Evolutionary conservation across 2,797 vertebrate genomes (phyloP).

Genomic region (Sebastes trivittatus): DNA sequence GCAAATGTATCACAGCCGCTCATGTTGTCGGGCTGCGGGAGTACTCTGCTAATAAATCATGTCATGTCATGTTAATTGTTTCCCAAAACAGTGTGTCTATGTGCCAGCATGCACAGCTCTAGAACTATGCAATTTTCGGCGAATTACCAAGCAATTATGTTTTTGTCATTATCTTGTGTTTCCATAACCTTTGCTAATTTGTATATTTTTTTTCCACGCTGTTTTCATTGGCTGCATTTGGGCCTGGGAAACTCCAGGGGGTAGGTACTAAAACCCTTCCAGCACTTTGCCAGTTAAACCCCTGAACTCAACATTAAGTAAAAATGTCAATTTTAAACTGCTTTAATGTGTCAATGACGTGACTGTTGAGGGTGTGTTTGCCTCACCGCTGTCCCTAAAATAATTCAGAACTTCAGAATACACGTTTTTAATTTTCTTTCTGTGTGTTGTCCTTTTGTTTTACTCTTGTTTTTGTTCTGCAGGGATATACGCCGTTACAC

Average conservation of each 20-base stretch:
- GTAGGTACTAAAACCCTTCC: slow-evolving; percentile 70
- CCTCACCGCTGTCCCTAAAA: not conserved
- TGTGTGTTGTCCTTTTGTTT: not conserved
- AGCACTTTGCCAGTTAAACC: slow-evolving; percentile 8
- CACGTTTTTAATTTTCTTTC: not conserved
- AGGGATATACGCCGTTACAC: slow-evolving; percentile 87
- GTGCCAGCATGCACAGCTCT: slow-evolving; percentile 62
- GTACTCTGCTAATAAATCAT: slow-evolving; percentile 83
- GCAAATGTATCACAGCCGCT: slow-evolving; percentile 74
- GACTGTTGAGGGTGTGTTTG: not conserved
- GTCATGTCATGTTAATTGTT: slow-evolving; percentile 84
- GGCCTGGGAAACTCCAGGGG: slow-evolving; percentile 79
- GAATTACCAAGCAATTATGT: slow-evolving; percentile 85
- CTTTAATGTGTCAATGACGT: not conserved
- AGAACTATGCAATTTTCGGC: slow-evolving; percentile 76
- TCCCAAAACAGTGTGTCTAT: slow-evolving; percentile 80
- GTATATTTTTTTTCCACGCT: slow-evolving; percentile 66
- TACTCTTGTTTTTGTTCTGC: slow-evolving; percentile 16
- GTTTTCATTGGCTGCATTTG: slow-evolving; percentile 59
- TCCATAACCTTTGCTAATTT: slow-evolving; percentile 85
- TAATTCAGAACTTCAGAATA: not conserved
- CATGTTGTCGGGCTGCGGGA: slow-evolving; percentile 41
- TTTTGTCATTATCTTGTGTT: slow-evolving; percentile 83
- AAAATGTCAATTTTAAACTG: slow-evolving; percentile 7
- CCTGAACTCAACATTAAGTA: not conserved